These are phyloP conservation scores for Aplodontia rufa DNA, from an alignment of 2,113 vertebrate genomes.

Conservation along the genomic window DNA sequence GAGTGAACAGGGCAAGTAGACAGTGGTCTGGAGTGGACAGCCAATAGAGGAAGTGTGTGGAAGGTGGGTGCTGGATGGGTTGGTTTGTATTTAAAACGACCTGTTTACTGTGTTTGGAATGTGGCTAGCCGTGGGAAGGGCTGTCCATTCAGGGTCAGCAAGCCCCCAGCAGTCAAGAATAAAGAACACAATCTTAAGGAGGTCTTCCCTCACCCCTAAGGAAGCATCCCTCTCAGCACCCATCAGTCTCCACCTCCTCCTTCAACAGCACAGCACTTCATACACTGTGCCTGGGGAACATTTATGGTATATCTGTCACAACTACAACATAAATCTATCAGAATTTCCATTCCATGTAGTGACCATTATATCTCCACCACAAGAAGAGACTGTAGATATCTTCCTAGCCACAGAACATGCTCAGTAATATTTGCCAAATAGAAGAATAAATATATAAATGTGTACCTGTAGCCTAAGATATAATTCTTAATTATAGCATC, in stretches of 20 bases:
- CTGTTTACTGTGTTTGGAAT: neutral
- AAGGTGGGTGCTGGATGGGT: neutral
- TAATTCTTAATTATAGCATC: neutral
- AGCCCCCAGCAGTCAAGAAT: neutral
- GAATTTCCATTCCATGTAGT: neutral
- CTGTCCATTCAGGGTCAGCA: neutral
- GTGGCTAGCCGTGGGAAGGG: neutral
- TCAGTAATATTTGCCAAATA: neutral
- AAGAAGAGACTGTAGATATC: neutral
- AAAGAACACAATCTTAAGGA: neutral
- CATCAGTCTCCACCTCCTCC: neutral
- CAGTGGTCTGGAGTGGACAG: neutral
- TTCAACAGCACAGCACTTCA: neutral
- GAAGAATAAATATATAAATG: neutral
- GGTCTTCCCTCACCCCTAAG: neutral
- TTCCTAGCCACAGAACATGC: neutral
- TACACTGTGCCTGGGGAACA: neutral
- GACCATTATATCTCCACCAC: neutral
- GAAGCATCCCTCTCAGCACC: neutral
- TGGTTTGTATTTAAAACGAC: neutral
- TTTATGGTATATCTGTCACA: neutral
- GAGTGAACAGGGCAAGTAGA: neutral
- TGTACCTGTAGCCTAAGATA: neutral
- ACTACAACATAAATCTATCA: too few relatives aligned
- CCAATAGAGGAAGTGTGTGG: too few relatives aligned